Conservation (phyloP, 2,113 vertebrate species). For the Eidolon helvum region DNA sequence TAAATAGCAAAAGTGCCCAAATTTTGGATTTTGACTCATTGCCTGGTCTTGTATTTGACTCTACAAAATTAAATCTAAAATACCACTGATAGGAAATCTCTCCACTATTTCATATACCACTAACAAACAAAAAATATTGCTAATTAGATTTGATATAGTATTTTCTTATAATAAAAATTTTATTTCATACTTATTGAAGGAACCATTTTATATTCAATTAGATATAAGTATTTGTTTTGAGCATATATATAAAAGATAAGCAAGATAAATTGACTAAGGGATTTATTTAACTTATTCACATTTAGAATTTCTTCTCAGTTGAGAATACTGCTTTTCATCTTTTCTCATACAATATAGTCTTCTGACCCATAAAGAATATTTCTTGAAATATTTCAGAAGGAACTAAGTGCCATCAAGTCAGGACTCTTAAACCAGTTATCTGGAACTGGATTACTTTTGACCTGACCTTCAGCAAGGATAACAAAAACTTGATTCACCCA, state of each 20-base stretch:
- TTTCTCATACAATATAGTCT: neutral
- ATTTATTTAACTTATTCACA: neutral
- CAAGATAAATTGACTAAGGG: neutral
- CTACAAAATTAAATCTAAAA: neutral
- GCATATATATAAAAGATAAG: neutral
- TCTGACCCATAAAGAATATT: neutral
- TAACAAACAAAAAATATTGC: neutral
- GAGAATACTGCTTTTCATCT: neutral
- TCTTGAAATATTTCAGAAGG: neutral
- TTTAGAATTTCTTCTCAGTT: neutral
- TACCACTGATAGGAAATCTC: neutral
- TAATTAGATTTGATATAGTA: neutral
- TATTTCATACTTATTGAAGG: neutral
- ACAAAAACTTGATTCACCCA: neutral
- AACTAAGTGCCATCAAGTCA: neutral
- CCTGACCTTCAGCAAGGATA: neutral
- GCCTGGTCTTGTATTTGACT: neutral
- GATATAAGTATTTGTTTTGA: neutral
- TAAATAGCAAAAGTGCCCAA: neutral
- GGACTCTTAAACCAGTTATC: neutral
- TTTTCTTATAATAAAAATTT: neutral
- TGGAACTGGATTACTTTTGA: neutral
- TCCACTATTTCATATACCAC: neutral
- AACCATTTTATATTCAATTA: neutral
- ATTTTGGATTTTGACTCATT: conserved; percentile 5